Evolutionary conservation across 2,888 invertebrate genomes (phyloP), one percentile per base, ranked within the genome.

Genomic region (Epinotia demarniana): DNA sequence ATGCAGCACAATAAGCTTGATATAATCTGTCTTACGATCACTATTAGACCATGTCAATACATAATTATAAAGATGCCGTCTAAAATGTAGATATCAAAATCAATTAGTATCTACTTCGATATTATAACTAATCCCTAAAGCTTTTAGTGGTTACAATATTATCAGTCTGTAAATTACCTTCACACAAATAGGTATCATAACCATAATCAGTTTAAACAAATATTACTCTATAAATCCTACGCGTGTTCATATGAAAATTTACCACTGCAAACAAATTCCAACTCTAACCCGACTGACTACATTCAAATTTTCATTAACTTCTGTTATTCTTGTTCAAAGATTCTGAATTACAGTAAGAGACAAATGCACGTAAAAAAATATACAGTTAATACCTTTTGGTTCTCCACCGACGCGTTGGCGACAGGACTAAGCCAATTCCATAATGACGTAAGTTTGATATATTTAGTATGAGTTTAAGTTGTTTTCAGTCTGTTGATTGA

Each of bases 401-500:
- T 69, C 23, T 60, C 18, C 12, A 11, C 23, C 23, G 4, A 23
- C 16, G 11, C 9, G 0, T 13, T 33, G 61, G 16, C 16, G 19
- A 43, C n/a, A 68, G 16, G 19, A 19, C 2, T 3, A 9, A n/a
- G 12, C 6, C 1, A 39, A 27, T n/a, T 69, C 12, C n/a, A 12
- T 49, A 66, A 49, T 3, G 27, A n/a, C 53, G 16, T 60, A 60
- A 53, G 19, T 53, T 9, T 5, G 3, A 9, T 1, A 6, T 4
- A 23, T 19, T 16, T 39, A 3, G 5, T 19, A 39, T 53, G n/a
- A 9, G 63, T 18, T 57, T 69, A 46, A 57, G 62, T 11, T 46
- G n/a, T 62, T 73, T 62, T 68, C 13, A 62, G 23, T n/a, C n/a
- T 43, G 43, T 18, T 73, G 13, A 74, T 78, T 78, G 77, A 79